Conservation (phyloP, 2,888 invertebrate species). For the Brassicogethes aeneus region DNA sequence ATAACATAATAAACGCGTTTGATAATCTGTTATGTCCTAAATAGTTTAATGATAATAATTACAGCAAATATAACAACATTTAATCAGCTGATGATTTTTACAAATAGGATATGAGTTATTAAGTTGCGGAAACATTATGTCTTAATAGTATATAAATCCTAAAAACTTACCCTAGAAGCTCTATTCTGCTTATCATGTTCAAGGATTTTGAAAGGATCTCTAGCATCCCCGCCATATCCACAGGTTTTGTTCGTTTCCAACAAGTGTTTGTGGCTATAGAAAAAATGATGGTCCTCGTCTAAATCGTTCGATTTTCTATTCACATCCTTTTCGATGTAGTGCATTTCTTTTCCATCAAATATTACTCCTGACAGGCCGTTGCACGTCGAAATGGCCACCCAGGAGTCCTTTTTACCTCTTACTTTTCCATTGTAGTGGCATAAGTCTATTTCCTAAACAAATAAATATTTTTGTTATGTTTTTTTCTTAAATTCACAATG, state of each 20-base stretch:
- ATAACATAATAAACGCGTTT: no score
- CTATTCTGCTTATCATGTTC: no score
- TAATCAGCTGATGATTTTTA: no score
- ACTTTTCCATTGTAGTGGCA: conserved; percentile 75
- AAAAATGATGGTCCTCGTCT: conserved; percentile 43
- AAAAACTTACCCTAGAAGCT: conserved; percentile 58
- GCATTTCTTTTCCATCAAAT: conserved; percentile 66
- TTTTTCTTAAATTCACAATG: no score
- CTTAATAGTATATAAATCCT: no score
- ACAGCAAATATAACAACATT: no score
- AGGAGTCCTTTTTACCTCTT: conserved; percentile 58
- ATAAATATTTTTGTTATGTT: no score
- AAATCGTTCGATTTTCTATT: conserved; percentile 14
- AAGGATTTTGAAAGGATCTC: no score
- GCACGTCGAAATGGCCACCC: conserved; percentile 82
- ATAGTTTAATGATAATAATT: no score
- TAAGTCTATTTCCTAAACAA: conserved; percentile 55
- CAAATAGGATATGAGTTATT: no score
- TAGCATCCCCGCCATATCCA: conserved; percentile 38
- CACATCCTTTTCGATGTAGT: conserved; percentile 53
- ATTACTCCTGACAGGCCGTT: conserved; percentile 62
- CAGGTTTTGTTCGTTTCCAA: conserved; percentile 51
- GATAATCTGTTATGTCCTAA: no score
- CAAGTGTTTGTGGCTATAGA: conserved; percentile 57
- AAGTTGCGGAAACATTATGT: no score